Evolutionary conservation across 2,797 vertebrate genomes (phyloP).

Genomic region (Halcyon leucocephala): DNA sequence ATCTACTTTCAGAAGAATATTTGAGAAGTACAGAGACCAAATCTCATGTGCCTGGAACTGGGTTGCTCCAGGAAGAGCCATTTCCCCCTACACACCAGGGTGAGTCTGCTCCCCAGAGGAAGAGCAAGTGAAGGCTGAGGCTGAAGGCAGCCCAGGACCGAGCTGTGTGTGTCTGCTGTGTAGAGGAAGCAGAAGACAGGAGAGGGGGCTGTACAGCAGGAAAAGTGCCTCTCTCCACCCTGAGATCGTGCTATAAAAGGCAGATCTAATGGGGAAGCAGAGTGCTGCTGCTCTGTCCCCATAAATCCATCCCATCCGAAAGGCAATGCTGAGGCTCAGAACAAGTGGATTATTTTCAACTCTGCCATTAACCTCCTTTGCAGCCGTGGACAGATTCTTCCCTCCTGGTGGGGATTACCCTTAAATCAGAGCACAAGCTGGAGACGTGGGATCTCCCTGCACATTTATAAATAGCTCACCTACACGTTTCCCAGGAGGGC

Average conservation of each 20-base stretch:
- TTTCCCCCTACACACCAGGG: background rate
- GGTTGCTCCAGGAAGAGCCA: background rate
- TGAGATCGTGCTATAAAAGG: background rate
- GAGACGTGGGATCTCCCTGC: background rate
- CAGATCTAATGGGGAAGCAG: background rate
- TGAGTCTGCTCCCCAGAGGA: background rate
- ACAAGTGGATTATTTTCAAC: background rate
- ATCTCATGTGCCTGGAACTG: rapidly evolving
- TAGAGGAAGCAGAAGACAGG: background rate
- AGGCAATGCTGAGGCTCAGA: background rate
- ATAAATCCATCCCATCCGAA: background rate
- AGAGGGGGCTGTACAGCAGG: slow-evolving; percentile 41
- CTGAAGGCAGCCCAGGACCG: background rate
- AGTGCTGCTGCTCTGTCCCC: background rate
- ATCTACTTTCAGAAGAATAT: background rate
- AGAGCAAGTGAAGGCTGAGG: background rate
- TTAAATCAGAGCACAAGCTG: background rate
- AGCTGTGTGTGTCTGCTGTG: background rate
- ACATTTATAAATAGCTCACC: slow-evolving; percentile 25
- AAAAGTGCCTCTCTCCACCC: background rate
- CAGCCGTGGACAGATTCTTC: background rate
- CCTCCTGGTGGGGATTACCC: background rate
- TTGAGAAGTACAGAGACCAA: background rate
- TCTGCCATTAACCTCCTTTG: background rate
- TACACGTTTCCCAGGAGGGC: background rate